Base-by-base conservation (phyloP, 2,113 vertebrate species). In the Ciconia maguari region DNA sequence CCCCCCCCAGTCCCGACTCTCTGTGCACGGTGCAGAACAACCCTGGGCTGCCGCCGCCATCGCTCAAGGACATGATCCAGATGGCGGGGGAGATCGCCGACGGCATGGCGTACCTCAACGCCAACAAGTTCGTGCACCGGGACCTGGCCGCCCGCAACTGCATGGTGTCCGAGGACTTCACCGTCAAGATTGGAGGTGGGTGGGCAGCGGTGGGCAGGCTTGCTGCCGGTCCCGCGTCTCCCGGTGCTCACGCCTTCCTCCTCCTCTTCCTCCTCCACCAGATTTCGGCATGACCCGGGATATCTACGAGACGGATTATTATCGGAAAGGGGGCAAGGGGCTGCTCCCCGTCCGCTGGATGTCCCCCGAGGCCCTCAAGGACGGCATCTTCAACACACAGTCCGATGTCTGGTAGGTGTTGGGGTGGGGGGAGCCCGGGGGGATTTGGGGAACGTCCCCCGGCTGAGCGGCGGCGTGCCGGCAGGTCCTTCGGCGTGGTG, bases 121-220 rank as follows among this genome's bases (percentile, higher is more conserved):
- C 98, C 91, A 98, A 98, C 54, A 99, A 99, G 91, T 99, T 99
- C 4, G 98, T 99, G 60, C 98, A 99, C 91, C 96, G 98, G 3
- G 98, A 99, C 90, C 96, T 99, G 61, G 98, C 98, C 0, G 98
- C 98, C 41, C 98, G 98, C 27, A 99, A 99, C 97, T 99, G 98
- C 97, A 99, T 99, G 98, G 98, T 98, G 92, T 98, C 98, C 0
- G 98, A 99, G 96, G 98, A 98, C 60, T 98, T 98, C 95, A 98
- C 98, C 0, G 98, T 99, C 92, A 99, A 99, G 95, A 99, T 99
- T 1, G 98, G 98, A 93, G 98, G 98, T 98, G n/a, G 48, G 80
- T 5, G 49, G 24, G 29, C 29, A 29, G 65, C 0, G 2, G 5
- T 0, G 13, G 66, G 55, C 10, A 4, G 32, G 44, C 16, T 21